A percentile compares a stretch with the other conserved stretches of the same genome.
These are phyloP conservation scores for Sycobia sp. DNA, from an alignment of 1,140 invertebrate species.

Conservation along the genomic window DNA sequence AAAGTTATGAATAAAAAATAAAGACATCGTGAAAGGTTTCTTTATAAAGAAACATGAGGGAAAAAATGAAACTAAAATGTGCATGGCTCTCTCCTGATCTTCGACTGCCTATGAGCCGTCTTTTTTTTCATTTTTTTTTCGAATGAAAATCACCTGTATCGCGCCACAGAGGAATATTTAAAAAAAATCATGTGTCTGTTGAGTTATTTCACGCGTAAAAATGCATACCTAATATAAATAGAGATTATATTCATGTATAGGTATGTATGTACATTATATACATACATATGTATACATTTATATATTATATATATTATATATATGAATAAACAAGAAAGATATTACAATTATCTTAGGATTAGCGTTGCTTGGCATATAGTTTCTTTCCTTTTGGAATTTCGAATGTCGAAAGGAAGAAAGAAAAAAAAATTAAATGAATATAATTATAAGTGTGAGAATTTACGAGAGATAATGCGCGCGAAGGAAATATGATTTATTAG, in stretches of 20 bases:
- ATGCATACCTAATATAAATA: slow-evolving; percentile 60
- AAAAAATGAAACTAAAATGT: slow-evolving; percentile 19
- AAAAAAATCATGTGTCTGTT: slow-evolving; percentile 55
- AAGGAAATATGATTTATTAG: slow-evolving; percentile 45
- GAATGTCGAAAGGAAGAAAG: slow-evolving; percentile 39
- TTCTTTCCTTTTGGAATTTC: slow-evolving; percentile 53
- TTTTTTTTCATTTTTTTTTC: slow-evolving; percentile 36
- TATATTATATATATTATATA: slow-evolving; percentile 38
- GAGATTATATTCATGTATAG: slow-evolving; percentile 41
- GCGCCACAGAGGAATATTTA: slow-evolving; percentile 37
- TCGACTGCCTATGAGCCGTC: slow-evolving; percentile 48
- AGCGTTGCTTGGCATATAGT: slow-evolving; percentile 58
- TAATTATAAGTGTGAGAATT: slow-evolving; percentile 38
- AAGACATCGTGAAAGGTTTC: slow-evolving; percentile 25
- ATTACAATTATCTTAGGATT: slow-evolving; percentile 61
- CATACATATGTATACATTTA: slow-evolving; percentile 2
- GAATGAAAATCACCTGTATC: slow-evolving; percentile 30
- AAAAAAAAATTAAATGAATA: slow-evolving; percentile 27
- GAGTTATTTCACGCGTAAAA: slow-evolving; percentile 56
- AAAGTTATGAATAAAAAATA: slow-evolving; percentile 5
- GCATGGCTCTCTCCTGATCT: slow-evolving; percentile 55
- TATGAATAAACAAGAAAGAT: slow-evolving; percentile 47
- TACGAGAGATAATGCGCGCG: slow-evolving; percentile 9
- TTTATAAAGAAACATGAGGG: slow-evolving; percentile 19
- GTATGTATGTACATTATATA: slow-evolving; percentile 21